Evolutionary conservation across 2,888 invertebrate genomes (phyloP).

Genomic region (Microchrysa polita): DNA sequence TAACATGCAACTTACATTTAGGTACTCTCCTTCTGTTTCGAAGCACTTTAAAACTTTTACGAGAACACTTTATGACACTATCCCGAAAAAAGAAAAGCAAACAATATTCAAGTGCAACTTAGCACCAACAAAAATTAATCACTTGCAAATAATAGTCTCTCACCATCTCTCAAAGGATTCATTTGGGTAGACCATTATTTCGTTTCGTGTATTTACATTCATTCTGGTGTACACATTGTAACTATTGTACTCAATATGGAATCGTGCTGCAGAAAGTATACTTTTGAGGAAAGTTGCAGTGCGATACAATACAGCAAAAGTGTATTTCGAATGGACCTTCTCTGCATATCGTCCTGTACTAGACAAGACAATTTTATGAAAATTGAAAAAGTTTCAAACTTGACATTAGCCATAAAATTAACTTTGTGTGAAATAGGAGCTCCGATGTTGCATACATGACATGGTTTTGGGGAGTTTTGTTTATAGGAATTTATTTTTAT

Average conservation of each 20-base stretch:
- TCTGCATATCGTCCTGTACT: no score
- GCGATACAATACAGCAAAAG: background rate
- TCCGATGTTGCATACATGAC: no score
- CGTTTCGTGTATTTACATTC: slow-evolving; percentile 2
- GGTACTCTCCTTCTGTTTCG: no score
- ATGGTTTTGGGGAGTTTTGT: no score
- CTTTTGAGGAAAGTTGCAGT: background rate
- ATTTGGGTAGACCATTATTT: background rate
- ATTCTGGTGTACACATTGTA: background rate
- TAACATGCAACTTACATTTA: background rate
- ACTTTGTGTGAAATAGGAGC: no score
- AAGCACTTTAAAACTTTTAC: no score
- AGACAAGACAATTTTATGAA: slow-evolving; percentile 38
- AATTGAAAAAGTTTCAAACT: slow-evolving; percentile 35
- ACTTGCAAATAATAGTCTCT: background rate
- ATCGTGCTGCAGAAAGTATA: no score
- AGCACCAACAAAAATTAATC: slow-evolving; percentile 18
- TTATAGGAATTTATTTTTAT: no score
- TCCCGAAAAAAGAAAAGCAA: no score
- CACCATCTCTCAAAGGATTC: background rate
- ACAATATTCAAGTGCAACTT: background rate
- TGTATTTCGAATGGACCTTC: no score
- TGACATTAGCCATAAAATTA: slow-evolving; percentile 26
- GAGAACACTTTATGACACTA: no score
- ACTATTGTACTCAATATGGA: no score